Conservation (phyloP, 1,140 invertebrate genomes). For the Heliconius melpomene region DNA sequence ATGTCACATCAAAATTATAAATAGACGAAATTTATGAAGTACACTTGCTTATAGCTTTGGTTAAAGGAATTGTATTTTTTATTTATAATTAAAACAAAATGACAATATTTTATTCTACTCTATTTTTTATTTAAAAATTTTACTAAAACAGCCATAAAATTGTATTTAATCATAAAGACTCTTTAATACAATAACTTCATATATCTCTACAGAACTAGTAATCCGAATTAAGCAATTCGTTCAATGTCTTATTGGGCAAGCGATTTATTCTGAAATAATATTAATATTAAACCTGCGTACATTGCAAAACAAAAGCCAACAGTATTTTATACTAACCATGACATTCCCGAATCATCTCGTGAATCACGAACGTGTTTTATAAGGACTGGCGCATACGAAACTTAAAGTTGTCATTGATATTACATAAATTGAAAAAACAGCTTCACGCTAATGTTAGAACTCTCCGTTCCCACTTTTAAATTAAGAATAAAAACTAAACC, state of each 20-base stretch:
- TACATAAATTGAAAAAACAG: neutral
- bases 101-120: no score
- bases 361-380: slow-evolving; percentile 68
- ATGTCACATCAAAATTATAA: no score
- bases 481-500: neutral
- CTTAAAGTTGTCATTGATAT: neutral
- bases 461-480: no score
- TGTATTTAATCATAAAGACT: neutral
- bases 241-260: slow-evolving; percentile 58
- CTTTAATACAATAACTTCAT: neutral
- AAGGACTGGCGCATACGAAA: slow-evolving; percentile 33
- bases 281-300: slow-evolving; percentile 45
- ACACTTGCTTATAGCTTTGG: no score
- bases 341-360: slow-evolving; percentile 78
- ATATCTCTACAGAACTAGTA: slow-evolving; percentile 2
- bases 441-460: neutral
- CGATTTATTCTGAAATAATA: slow-evolving; percentile 50
- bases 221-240: slow-evolving; percentile 39
- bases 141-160: neutral
- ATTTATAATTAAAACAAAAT: no score
- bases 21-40: no score
- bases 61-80: no score
- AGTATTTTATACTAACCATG: slow-evolving; percentile 64
- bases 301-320: slow-evolving; percentile 61
- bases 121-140: no score